phyloP scores from a whole-genome alignment of 2,797 vertebrate genomes.

The Varecia variegata region DNA sequence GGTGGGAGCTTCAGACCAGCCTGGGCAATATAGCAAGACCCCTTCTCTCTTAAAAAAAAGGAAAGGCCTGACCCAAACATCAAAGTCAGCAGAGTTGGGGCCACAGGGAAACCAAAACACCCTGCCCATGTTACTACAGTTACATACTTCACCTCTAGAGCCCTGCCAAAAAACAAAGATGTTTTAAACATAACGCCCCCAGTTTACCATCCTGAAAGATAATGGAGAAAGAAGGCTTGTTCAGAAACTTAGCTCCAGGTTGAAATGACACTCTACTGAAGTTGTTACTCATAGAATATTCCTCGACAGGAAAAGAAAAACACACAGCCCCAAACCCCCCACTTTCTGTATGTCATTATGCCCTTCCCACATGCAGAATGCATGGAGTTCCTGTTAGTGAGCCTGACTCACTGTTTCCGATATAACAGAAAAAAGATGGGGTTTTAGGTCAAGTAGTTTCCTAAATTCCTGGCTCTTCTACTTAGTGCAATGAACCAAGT shows the following conservation, averaged over 20 bases:
- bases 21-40: not conserved
- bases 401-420: not conserved
- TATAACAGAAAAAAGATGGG: not conserved
- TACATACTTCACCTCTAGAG: not conserved
- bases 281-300: not conserved
- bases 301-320: not conserved
- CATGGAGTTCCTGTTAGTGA: not conserved
- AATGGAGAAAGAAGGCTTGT: not conserved
- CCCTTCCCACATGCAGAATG: not conserved
- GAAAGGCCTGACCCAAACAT: not conserved
- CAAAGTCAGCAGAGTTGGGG: not conserved
- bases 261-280: not conserved
- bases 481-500: not conserved
- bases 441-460: not conserved
- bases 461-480: not conserved
- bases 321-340: not conserved
- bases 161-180: not conserved
- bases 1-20: not conserved
- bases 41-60: not conserved
- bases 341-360: not conserved
- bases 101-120: not conserved
- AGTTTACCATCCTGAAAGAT: not conserved
- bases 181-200: not conserved
- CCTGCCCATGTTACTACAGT: fast-evolving
- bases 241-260: not conserved